A percentile compares a stretch with the other conserved stretches of the same genome.
phyloP scores from a whole-genome alignment of 2,888 invertebrate species.

The Dryococelus australis region DNA sequence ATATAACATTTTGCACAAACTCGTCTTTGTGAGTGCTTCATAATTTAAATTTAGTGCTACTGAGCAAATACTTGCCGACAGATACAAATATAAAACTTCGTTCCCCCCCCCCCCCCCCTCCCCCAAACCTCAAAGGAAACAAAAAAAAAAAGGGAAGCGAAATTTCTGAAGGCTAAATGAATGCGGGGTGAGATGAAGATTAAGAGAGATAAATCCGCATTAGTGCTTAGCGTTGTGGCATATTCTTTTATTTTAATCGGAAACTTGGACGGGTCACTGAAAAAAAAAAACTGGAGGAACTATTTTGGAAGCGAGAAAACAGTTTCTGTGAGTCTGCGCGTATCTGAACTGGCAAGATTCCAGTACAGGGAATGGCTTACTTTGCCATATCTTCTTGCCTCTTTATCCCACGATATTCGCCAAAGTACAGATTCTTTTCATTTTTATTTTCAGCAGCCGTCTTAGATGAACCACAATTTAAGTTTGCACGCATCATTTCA shows the following conservation, averaged over 20 bases:
- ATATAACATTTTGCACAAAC: neutral
- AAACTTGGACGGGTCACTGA: neutral
- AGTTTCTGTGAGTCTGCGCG: neutral
- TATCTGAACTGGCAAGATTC: neutral
- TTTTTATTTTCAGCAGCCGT: neutral
- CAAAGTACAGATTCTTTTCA: neutral
- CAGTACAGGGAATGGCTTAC: neutral
- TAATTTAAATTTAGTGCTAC: neutral
- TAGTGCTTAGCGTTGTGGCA: neutral
- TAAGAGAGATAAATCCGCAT: neutral
- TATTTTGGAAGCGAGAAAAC: neutral
- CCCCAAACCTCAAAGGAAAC: neutral
- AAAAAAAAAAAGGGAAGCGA: neutral
- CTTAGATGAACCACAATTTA: neutral
- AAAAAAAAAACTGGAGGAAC: neutral
- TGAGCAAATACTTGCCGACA: neutral
- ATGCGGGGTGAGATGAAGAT: neutral
- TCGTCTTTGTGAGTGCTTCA: neutral
- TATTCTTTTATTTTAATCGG: neutral
- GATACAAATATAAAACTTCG: neutral
- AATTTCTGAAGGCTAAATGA: neutral
- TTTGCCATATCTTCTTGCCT: neutral
- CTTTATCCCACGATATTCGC: neutral
- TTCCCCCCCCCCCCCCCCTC: too few species aligned
- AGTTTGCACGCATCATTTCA: neutral